Conservation (phyloP, 2,797 vertebrate species). For the Ctenosaura bakeri region DNA sequence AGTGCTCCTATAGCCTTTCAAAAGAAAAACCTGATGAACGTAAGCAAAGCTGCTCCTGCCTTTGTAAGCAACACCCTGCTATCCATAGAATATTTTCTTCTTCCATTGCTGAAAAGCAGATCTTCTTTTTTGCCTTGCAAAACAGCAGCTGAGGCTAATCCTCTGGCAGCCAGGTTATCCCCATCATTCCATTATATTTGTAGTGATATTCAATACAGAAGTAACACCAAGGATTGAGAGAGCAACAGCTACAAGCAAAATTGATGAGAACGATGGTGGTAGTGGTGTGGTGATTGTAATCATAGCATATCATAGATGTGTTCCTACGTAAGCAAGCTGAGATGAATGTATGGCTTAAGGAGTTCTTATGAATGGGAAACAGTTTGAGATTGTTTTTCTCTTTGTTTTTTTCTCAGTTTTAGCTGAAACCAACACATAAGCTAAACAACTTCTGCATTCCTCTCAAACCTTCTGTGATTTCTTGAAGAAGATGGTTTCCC, state of each 20-base stretch:
- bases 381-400: not conserved
- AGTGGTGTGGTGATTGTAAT: not conserved
- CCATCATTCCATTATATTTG: slow-evolving; percentile 1
- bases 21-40: not conserved
- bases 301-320: not conserved
- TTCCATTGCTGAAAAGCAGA: not conserved
- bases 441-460: not conserved
- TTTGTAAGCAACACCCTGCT: not conserved
- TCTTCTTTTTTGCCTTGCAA: slow-evolving; percentile 3
- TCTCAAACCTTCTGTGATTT: not conserved
- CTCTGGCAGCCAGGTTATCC: not conserved
- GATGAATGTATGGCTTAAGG: not conserved
- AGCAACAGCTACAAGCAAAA: slow-evolving; percentile 1
- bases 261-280: not conserved
- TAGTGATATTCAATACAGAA: not conserved
- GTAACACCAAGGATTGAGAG: not conserved
- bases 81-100: not conserved
- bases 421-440: not conserved
- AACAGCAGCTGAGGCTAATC: not conserved
- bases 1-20: not conserved
- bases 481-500: not conserved
- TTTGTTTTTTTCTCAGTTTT: not conserved
- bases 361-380: not conserved
- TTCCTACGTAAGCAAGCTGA: not conserved
- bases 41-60: not conserved